phyloP scores from a whole-genome alignment of 2,113 vertebrate genomes.

The Chinchilla lanigera region DNA sequence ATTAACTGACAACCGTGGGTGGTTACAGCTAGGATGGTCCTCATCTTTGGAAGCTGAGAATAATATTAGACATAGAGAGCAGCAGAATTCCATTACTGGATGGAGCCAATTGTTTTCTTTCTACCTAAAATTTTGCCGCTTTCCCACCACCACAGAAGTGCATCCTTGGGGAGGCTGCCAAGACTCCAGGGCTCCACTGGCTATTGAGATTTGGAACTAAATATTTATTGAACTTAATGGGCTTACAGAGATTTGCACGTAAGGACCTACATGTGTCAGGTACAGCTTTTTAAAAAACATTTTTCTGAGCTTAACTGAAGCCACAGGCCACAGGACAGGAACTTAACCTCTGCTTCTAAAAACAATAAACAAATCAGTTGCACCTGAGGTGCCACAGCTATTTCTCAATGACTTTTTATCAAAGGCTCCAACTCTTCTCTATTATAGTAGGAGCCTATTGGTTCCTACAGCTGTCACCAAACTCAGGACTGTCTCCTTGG shows the following conservation, averaged over 20 bases:
- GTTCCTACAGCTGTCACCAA: not conserved
- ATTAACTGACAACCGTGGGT: not conserved
- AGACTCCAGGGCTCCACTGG: not conserved
- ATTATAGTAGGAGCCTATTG: not conserved
- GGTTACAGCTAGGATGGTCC: not conserved
- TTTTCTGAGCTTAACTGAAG: constrained; percentile 34
- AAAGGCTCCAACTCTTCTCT: not conserved
- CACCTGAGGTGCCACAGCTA: not conserved
- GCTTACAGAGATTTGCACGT: not conserved
- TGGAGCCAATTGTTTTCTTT: constrained; percentile 8
- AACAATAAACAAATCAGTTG: not conserved
- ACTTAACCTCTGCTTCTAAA: constrained; percentile 34
- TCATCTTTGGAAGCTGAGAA: not conserved
- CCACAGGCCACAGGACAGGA: not conserved
- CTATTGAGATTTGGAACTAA: not conserved
- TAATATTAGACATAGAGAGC: not conserved
- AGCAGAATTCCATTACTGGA: not conserved
- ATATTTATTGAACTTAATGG: not conserved
- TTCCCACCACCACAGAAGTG: not conserved
- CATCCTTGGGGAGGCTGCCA: not conserved
- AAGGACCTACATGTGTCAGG: not conserved
- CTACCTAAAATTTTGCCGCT: not conserved
- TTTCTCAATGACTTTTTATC: not conserved
- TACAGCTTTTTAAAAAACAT: not conserved
- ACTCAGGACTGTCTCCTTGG: not conserved